Conservation (phyloP, 2,797 vertebrate genomes). For the Melanogrammus aeglefinus region DNA sequence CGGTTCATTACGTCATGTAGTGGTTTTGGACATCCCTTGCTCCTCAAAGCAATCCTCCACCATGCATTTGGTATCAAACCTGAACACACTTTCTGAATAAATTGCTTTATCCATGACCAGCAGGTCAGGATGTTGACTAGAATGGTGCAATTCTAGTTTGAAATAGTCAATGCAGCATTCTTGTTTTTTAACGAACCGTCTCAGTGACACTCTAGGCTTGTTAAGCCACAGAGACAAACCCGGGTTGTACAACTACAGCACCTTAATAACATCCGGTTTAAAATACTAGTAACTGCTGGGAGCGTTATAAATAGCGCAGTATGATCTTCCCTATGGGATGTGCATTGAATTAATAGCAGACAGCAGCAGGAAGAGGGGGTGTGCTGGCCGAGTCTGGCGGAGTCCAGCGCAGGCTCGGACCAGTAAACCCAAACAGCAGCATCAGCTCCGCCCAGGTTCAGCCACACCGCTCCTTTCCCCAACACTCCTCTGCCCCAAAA, state of each 20-base stretch:
- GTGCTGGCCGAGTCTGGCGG: neutral
- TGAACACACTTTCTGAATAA: too few relatives aligned
- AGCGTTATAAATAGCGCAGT: neutral
- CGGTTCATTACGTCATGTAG: too few relatives aligned
- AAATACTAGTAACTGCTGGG: neutral
- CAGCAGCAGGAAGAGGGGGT: neutral
- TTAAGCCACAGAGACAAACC: neutral
- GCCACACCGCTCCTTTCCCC: constrained; percentile 26
- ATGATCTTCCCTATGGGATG: neutral
- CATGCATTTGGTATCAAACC: too few relatives aligned
- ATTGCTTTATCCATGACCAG: too few relatives aligned
- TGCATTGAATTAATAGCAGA: neutral
- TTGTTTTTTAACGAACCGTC: too few relatives aligned
- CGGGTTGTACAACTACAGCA: neutral
- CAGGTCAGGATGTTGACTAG: too few relatives aligned
- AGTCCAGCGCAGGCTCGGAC: neutral
- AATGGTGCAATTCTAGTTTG: too few relatives aligned
- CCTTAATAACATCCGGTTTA: neutral
- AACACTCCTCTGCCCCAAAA: constrained; percentile 10
- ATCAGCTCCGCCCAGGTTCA: constrained; percentile 9
- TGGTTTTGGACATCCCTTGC: too few relatives aligned
- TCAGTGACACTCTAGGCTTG: neutral
- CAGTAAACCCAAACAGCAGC: neutral
- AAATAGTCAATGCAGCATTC: too few relatives aligned
- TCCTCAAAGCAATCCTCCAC: too few relatives aligned